These are phyloP conservation scores for Anolis carolinensis DNA, from an alignment of 2,113 vertebrate genomes.

Conservation along the genomic window DNA sequence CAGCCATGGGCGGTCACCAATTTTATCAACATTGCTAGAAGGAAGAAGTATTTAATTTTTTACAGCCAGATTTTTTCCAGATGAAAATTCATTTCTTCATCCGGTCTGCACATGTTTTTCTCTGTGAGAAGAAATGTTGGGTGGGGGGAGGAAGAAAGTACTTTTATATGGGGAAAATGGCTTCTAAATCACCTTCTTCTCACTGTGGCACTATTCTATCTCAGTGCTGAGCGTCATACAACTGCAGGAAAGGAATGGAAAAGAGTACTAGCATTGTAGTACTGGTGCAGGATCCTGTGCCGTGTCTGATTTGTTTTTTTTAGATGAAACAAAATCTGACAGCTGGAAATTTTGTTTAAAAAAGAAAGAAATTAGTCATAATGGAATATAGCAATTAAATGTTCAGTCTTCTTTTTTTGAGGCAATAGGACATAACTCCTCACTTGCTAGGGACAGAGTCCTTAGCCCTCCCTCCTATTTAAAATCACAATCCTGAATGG, in stretches of 20 bases:
- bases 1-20: not conserved
- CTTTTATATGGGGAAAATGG: not conserved
- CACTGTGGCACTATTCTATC: not conserved
- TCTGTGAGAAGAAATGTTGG: not conserved
- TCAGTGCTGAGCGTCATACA: not conserved
- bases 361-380: not conserved
- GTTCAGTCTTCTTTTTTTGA: not conserved
- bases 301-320: not conserved
- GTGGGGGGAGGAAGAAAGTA: not conserved
- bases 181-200: not conserved
- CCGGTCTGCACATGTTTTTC: not conserved
- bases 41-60: not conserved
- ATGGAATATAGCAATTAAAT: not conserved
- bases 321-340: not conserved
- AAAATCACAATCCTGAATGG: not conserved
- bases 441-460: not conserved
- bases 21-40: not conserved
- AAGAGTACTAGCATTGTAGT: too few species aligned
- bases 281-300: not conserved
- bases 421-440: not conserved
- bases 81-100: not conserved
- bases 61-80: not conserved
- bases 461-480: not conserved
- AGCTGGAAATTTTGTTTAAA: not conserved
- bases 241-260: not conserved